phyloP scores from a whole-genome alignment of 2,888 invertebrate genomes.

The Luffia ferchaultella region DNA sequence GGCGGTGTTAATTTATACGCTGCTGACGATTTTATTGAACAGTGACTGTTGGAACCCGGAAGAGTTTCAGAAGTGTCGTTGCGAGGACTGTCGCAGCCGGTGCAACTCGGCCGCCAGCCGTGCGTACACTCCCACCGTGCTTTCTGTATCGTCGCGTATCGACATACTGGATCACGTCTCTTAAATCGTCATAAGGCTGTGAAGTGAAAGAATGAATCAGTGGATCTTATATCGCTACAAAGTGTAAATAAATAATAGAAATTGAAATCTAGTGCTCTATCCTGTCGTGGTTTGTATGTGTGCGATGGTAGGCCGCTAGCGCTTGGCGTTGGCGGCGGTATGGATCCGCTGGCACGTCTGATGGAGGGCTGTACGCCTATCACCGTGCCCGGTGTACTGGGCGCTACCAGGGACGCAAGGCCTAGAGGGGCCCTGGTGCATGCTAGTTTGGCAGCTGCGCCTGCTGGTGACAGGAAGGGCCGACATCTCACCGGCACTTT shows the following conservation, averaged over 20 bases:
- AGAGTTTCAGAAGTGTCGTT: slow-evolving; percentile 35
- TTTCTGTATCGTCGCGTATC: slow-evolving; percentile 30
- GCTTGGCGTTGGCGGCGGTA: slow-evolving; percentile 34
- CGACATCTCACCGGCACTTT: slow-evolving; percentile 88
- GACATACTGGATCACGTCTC: slow-evolving; percentile 18
- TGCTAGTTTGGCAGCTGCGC: slow-evolving; percentile 76
- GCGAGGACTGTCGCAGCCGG: slow-evolving; percentile 45
- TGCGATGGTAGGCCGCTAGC: slow-evolving; percentile 21
- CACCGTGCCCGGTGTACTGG: slow-evolving; percentile 53
- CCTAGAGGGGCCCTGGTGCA: slow-evolving; percentile 79
- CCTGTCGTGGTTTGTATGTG: slow-evolving; percentile 4
- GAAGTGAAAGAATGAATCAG: too few relatives aligned
- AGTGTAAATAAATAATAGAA: too few relatives aligned
- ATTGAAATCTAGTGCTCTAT: too few relatives aligned
- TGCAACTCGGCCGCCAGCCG: slow-evolving; percentile 21
- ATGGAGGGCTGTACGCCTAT: slow-evolving; percentile 78
- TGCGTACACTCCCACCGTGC: slow-evolving; percentile 24
- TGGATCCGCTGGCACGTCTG: slow-evolving; percentile 85
- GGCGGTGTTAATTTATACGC: slow-evolving; percentile 44
- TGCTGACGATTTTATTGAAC: slow-evolving; percentile 35
- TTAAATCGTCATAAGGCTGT: slow-evolving; percentile 4
- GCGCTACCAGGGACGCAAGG: slow-evolving; percentile 61
- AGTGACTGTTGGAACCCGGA: slow-evolving; percentile 39
- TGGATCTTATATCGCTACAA: too few relatives aligned
- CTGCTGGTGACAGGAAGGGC: slow-evolving; percentile 75